Base-by-base conservation (phyloP, 2,113 vertebrate species). In the Maccullochella peelii region DNA sequence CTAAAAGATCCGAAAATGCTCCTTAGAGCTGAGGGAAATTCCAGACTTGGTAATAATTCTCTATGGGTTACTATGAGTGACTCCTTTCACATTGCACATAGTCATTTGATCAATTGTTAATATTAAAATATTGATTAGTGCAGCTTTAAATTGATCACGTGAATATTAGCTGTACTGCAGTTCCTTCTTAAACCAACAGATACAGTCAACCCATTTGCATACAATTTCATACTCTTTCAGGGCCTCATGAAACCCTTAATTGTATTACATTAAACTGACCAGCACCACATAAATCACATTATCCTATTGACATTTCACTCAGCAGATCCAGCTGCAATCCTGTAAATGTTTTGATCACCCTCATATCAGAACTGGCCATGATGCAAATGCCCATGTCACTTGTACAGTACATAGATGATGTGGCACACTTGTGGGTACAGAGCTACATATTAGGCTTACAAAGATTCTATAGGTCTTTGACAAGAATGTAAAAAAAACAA, bases 261-360 rank as follows among this genome's bases (percentile, higher is more conserved):
- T 68, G 16, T 42, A n/a, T 58, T 16, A 23, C 33, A 73, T 70
- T 25, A 27, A 61, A 49, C 12, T 21, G 10, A 50, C n/a, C 18
- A 50, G n/a, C 12, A 58, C 30, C 52, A 55, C 55, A 59, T 33
- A 42, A 68, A 77, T 75, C 36, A 65, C 18, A 38, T 54, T 70
- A n/a, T 61, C 11, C 8, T n/a, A 8, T 23, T 72, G 20, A 79
- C 73, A 67, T 68, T 42, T 77, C 5, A 27, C 7, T 66, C 5
- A 77, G 42, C 11, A 54, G 23, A 38, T 68, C 23, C 49, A 62
- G 38, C 68, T 47, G 30, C 20, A 57, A 4, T 33, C 10, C 36
- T 52, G 20, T n/a, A 57, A 68, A 69, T 66, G 25, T 69, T 33
- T 49, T 10, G 12, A 42, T 59, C 30, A 23, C 11, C 10, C 12